Conservation (phyloP, 2,113 vertebrate genomes). For the Boulengeromyrus knoepffleri region DNA sequence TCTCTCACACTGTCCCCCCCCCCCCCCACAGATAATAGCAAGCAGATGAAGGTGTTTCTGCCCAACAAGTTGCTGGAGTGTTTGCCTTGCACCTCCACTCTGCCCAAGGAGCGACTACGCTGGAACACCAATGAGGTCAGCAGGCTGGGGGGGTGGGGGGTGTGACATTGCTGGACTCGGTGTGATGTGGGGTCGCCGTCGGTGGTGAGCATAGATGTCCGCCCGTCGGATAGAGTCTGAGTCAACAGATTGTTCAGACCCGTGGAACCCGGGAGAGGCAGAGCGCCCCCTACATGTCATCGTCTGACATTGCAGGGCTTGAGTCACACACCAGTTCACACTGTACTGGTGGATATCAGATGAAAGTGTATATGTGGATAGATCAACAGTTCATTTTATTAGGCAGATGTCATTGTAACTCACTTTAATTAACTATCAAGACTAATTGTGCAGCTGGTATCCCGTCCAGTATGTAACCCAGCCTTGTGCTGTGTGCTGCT, state of each 20-base stretch:
- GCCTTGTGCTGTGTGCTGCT: too few species aligned
- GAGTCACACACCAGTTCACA: neutral
- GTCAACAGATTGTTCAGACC: neutral
- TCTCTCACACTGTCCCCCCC: neutral
- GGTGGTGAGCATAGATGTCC: neutral
- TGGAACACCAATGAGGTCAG: slow-evolving; percentile 87
- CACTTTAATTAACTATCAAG: neutral
- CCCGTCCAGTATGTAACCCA: neutral
- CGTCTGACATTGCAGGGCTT: neutral
- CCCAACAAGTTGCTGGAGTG: slow-evolving; percentile 82
- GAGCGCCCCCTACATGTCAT: neutral
- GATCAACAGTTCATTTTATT: neutral
- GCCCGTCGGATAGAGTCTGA: neutral
- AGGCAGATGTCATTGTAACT: neutral
- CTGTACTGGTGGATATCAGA: neutral
- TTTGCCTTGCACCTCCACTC: slow-evolving; percentile 63
- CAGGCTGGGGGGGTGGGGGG: neutral
- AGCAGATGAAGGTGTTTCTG: slow-evolving; percentile 77
- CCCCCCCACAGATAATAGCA: slow-evolving; percentile 56
- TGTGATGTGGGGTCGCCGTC: neutral
- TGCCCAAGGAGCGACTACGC: slow-evolving; percentile 75
- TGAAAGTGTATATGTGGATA: neutral
- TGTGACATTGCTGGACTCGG: too few species aligned
- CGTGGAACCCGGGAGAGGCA: neutral
- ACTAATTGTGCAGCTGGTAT: neutral